phyloP scores from a whole-genome alignment of 2,888 invertebrate genomes.

The Cryptus viduatorius region DNA sequence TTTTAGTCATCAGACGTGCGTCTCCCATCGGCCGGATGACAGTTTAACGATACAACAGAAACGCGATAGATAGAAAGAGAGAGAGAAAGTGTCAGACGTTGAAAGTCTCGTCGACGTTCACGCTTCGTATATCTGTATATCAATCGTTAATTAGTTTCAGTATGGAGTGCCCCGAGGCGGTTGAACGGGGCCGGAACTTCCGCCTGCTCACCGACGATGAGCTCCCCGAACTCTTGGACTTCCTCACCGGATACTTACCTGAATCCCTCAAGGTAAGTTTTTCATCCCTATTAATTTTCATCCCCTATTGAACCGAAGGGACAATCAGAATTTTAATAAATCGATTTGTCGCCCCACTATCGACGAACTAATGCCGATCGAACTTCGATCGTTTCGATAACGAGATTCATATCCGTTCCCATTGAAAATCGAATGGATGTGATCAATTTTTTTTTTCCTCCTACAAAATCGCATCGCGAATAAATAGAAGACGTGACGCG shows the following conservation, averaged over 20 bases:
- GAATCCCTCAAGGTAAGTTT: slow-evolving; percentile 93
- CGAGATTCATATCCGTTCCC: background rate
- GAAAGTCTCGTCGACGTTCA: slow-evolving; percentile 27
- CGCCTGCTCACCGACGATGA: slow-evolving; percentile 94
- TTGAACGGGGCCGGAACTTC: slow-evolving; percentile 89
- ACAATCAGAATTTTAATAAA: background rate
- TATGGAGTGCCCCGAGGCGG: slow-evolving; percentile 82
- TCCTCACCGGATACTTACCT: slow-evolving; percentile 93
- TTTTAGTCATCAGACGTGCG: slow-evolving; percentile 26
- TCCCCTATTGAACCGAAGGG: background rate
- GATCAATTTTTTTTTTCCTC: background rate
- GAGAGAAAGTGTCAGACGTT: background rate
- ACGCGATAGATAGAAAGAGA: background rate
- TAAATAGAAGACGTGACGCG: background rate
- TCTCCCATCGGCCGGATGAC: slow-evolving; percentile 4
- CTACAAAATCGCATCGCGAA: background rate
- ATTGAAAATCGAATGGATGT: background rate
- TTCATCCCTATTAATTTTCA: background rate
- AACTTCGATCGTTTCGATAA: background rate
- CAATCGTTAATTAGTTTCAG: slow-evolving; percentile 72
- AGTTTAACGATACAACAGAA: slow-evolving; percentile 17
- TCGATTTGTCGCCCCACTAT: background rate
- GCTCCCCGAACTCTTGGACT: slow-evolving; percentile 92
- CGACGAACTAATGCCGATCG: background rate
- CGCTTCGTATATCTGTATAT: slow-evolving; percentile 3